Conservation (phyloP, 2,113 vertebrate species). For the Colistium nudipinnis region DNA sequence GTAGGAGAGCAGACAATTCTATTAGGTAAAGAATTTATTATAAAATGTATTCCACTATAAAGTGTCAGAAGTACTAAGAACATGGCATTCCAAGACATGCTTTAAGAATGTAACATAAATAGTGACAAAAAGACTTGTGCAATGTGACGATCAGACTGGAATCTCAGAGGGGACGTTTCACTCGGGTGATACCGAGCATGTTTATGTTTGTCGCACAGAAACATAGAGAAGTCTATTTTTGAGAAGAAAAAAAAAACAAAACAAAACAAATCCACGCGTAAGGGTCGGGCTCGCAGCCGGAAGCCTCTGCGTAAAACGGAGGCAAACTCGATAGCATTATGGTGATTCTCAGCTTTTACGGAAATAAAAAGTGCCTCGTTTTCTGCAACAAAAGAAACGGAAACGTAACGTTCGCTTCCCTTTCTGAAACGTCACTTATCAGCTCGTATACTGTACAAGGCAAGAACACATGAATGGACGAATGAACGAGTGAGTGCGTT, state of each 20-base stretch:
- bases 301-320: neutral
- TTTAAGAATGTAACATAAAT: constrained; percentile 79
- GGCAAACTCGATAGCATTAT: constrained; percentile 37
- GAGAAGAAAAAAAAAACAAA: too few species aligned
- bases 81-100: constrained; percentile 83
- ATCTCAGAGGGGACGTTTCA: constrained; percentile 15
- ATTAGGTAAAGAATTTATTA: constrained; percentile 83
- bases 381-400: constrained; percentile 45
- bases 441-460: constrained; percentile 56
- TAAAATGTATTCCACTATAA: constrained; percentile 81
- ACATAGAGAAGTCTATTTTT: neutral
- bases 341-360: constrained; percentile 51
- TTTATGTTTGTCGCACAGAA: constrained; percentile 19
- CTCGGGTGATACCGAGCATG: neutral
- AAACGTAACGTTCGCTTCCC: constrained; percentile 51
- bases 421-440: constrained; percentile 52
- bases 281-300: neutral
- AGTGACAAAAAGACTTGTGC: constrained; percentile 76
- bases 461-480: constrained; percentile 23
- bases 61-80: constrained; percentile 80
- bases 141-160: constrained; percentile 69
- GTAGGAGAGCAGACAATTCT: neutral
- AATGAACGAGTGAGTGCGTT: constrained; percentile 30
- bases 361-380: constrained; percentile 52
- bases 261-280: constrained; percentile 26